Evolutionary conservation across 2,113 vertebrate genomes (phyloP), one percentile per base, ranked within the genome.

Genomic region (Myrmecophaga tridactyla): DNA sequence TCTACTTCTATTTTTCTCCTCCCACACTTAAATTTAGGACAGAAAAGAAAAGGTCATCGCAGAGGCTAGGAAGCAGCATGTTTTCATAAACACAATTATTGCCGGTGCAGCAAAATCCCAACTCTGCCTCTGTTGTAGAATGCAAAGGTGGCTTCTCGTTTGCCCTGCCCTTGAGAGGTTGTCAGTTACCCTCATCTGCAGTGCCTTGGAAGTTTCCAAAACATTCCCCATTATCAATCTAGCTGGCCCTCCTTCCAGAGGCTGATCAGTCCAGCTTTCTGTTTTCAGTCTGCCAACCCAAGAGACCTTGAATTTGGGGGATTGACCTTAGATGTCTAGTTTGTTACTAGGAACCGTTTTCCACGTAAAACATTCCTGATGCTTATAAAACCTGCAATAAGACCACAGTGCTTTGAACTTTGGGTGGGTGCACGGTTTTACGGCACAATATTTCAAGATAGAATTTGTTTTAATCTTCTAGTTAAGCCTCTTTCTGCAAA

Each of bases 401-500:
- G 90, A 94, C 67, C 60, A 86, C 17, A 83, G 62, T 63, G 75
- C 95, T 97, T 97, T 97, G 97, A 96, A 96, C 96, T 90, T 77
- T 63, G 29, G 41, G 83, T 96, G 96, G 96, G 94, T 95, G 95
- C 91, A 69, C 43, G 70, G 88, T 83, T 97, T 97, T 97, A 97
- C 46, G 43, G 88, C 31, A 14, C 92, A 95, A 36, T 93, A 96
- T 96, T 92, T 96, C 96, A 92, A 96, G 96, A 94, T 96, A 97
- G 95, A 96, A 92, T 96, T 96, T 97, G 82, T 96, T 84, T 96
- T 96, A 97, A 96, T 97, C 96, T 97, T 93, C 78, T 76, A 89
- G 92, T 89, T 97, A 97, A 97, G 90, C 95, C 90, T 96, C 95
- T 97, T 97, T 96, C 91, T 92, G 81, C 86, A 96, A 97, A 92